Percentiles rank a stretch among this genome's conserved stretches.
Evolutionary conservation across 1,140 invertebrate species (phyloP).

Genomic region (Bombus difficillimus): DNA sequence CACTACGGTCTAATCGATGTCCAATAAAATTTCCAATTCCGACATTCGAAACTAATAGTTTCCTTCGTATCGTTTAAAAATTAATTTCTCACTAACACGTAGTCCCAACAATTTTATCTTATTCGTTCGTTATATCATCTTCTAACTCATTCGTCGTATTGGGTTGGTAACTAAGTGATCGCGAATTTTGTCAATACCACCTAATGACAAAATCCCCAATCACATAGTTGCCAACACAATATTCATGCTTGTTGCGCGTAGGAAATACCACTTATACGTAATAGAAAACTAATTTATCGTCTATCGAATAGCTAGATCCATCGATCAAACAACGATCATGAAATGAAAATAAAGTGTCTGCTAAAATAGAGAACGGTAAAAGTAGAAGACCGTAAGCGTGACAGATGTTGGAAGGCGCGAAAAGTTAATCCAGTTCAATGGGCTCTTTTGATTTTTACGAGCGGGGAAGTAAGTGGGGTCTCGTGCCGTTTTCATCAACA

Average conservation of each 20-base stretch:
- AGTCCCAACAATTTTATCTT: background rate
- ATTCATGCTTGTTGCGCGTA: background rate
- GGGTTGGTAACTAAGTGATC: too few species aligned
- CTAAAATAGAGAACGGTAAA: too few species aligned
- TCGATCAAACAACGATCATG: too few species aligned
- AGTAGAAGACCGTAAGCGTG: background rate
- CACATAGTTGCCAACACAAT: too few species aligned
- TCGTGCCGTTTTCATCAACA: conserved; percentile 60
- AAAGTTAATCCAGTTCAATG: conserved; percentile 60
- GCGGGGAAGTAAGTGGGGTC: conserved; percentile 42
- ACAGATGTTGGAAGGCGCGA: background rate
- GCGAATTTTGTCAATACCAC: too few species aligned
- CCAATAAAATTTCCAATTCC: background rate
- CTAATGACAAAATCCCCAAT: too few species aligned
- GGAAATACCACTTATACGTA: background rate
- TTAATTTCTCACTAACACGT: background rate
- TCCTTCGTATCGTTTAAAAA: background rate
- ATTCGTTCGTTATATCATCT: too few species aligned
- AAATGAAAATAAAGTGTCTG: background rate
- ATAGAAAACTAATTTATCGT: background rate
- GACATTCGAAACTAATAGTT: background rate
- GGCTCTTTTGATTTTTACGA: conserved; percentile 63
- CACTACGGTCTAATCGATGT: conserved; percentile 4
- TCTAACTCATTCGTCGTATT: too few species aligned
- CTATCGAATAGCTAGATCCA: too few species aligned